These are phyloP conservation scores for Exocentrus adspersus DNA, from an alignment of 2,888 invertebrate species.

Conservation along the genomic window DNA sequence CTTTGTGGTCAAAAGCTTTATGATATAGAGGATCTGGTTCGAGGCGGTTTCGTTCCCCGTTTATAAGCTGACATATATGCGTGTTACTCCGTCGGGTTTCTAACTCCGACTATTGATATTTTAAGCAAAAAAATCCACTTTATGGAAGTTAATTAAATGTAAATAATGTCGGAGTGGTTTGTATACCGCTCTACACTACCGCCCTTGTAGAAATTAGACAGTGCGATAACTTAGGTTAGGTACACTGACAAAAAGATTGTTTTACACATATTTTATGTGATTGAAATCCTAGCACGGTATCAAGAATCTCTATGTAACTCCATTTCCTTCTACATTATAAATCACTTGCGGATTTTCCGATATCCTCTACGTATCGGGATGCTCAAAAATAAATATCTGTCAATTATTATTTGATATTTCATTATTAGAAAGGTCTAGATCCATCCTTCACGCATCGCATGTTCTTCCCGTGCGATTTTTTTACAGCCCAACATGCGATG, in stretches of 20 bases:
- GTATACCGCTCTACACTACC: no score
- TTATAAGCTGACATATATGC: not conserved
- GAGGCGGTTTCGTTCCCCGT: slow-evolving; percentile 13
- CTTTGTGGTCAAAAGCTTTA: slow-evolving; percentile 37
- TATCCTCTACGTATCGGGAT: not conserved
- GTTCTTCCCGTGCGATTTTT: not conserved
- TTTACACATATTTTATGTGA: no score
- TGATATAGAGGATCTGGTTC: slow-evolving; percentile 25
- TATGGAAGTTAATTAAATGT: slow-evolving; percentile 23
- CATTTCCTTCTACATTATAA: slow-evolving; percentile 1
- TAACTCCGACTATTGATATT: not conserved
- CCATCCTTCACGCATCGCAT: slow-evolving; percentile 25
- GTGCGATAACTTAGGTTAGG: no score
- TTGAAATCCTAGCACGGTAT: not conserved
- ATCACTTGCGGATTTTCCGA: slow-evolving; percentile 13
- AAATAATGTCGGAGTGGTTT: not conserved
- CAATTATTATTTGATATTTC: slow-evolving; percentile 37
- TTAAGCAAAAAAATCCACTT: slow-evolving; percentile 16
- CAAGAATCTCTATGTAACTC: not conserved
- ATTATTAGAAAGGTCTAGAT: slow-evolving; percentile 26
- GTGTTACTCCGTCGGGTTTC: not conserved
- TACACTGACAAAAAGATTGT: no score
- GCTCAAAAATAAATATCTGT: slow-evolving; percentile 34
- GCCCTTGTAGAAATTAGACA: no score
- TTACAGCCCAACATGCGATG: not conserved